Percentiles rank a stretch among this genome's conserved stretches.
Conservation (phyloP, 2,888 invertebrate species). For the Cosmorhoe ocellata region DNA sequence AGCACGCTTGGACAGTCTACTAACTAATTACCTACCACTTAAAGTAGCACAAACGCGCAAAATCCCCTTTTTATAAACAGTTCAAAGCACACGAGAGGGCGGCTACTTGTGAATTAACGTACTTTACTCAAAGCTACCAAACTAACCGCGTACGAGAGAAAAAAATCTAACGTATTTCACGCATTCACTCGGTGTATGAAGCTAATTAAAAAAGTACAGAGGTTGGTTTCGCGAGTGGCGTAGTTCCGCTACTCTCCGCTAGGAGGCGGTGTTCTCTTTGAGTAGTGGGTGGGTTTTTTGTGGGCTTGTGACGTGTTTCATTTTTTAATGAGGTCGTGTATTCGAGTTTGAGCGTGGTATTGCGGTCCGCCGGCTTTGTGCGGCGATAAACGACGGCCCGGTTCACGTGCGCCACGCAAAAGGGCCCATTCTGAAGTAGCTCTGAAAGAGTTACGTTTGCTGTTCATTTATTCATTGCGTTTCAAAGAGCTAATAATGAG, state of each 20-base stretch:
- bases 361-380: slow-evolving; percentile 63
- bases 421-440: slow-evolving; percentile 45
- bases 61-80: slow-evolving; percentile 51
- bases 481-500: slow-evolving; percentile 49
- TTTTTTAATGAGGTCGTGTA: slow-evolving; percentile 81
- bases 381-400: slow-evolving; percentile 41
- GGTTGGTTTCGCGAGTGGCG: slow-evolving; percentile 73
- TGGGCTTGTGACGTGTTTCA: slow-evolving; percentile 66
- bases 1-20: slow-evolving; percentile 1
- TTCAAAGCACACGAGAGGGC: slow-evolving; percentile 60
- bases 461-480: slow-evolving; percentile 68
- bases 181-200: slow-evolving; percentile 75
- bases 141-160: slow-evolving; percentile 72
- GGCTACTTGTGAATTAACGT: slow-evolving; percentile 76
- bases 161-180: slow-evolving; percentile 74
- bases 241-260: slow-evolving; percentile 79
- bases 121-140: slow-evolving; percentile 78
- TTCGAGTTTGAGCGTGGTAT: slow-evolving; percentile 62
- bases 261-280: slow-evolving; percentile 76
- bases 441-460: slow-evolving; percentile 68
- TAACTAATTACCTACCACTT: slow-evolving; percentile 45
- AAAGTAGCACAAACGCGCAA: slow-evolving; percentile 47
- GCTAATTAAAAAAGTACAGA: slow-evolving; percentile 82
- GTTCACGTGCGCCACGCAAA: slow-evolving; percentile 54
- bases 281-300: slow-evolving; percentile 57